A percentile compares a stretch with the other conserved stretches of the same genome.
phyloP scores from a whole-genome alignment of 64 coral and sea anemone species.

The Astreopora myriophthalma region DNA sequence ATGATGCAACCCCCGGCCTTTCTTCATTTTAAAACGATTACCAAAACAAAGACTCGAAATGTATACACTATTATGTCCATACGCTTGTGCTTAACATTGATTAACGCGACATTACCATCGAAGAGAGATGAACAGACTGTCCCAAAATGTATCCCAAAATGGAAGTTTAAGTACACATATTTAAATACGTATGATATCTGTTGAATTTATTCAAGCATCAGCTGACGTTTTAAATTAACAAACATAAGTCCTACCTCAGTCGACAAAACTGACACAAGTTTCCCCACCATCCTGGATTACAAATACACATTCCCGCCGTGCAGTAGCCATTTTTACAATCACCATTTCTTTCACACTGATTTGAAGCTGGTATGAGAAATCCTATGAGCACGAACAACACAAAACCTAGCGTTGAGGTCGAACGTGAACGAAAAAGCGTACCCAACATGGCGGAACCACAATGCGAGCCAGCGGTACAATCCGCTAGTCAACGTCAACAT shows the following conservation, averaged over 20 bases:
- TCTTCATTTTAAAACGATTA: too few species aligned
- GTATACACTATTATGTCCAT: too few species aligned
- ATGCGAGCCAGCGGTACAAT: neutral
- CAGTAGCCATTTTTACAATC: slow-evolving; percentile 67
- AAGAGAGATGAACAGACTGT: too few species aligned
- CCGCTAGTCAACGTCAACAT: too few species aligned
- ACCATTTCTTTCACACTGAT: neutral
- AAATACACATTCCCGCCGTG: slow-evolving; percentile 27
- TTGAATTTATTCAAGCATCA: neutral
- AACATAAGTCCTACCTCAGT: slow-evolving; percentile 47
- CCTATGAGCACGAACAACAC: neutral
- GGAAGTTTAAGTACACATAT: neutral
- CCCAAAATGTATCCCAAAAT: too few species aligned
- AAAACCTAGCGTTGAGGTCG: neutral
- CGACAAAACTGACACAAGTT: slow-evolving; percentile 71
- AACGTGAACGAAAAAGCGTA: neutral
- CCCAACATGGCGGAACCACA: slow-evolving; percentile 17
- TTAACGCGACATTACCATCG: too few species aligned
- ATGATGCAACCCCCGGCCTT: too few species aligned
- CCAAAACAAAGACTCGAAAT: too few species aligned
- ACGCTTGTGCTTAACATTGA: too few species aligned
- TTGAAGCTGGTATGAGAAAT: neutral
- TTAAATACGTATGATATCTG: neutral
- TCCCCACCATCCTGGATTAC: slow-evolving; percentile 82
- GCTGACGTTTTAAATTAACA: too few species aligned